Conservation (phyloP, 1,140 invertebrate genomes). For the Pygmarrhopalites habei region DNA sequence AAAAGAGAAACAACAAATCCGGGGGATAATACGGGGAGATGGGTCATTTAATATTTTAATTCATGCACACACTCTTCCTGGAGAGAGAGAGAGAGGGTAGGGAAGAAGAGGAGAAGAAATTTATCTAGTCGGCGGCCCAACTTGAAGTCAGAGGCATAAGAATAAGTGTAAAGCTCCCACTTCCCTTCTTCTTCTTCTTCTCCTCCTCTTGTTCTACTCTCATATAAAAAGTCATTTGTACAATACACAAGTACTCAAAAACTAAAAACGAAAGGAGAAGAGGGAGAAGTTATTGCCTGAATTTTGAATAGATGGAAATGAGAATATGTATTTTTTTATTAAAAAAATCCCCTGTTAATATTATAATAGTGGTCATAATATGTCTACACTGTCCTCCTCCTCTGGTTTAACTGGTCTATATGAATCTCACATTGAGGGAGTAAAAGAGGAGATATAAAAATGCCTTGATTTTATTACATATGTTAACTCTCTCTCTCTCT, state of each 20-base stretch:
- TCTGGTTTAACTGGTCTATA: too few species aligned
- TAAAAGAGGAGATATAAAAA: too few species aligned
- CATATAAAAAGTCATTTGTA: too few species aligned
- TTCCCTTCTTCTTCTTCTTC: too few species aligned
- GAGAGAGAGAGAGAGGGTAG: background rate
- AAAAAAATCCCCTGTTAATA: background rate
- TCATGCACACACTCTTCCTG: background rate
- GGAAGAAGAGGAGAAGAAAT: slow-evolving; percentile 8
- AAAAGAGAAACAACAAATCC: too few species aligned
- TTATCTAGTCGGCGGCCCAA: slow-evolving; percentile 15
- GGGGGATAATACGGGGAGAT: too few species aligned
- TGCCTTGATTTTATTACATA: too few species aligned
- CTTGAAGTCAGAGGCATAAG: too few species aligned
- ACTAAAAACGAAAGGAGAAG: background rate
- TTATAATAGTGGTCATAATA: background rate
- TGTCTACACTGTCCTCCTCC: background rate
- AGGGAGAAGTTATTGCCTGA: background rate
- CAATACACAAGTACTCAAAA: too few species aligned
- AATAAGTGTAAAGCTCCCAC: background rate
- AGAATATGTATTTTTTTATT: background rate
- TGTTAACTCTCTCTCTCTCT: too few species aligned
- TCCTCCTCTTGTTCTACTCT: too few species aligned
- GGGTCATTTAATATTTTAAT: slow-evolving; percentile 1
- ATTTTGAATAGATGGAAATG: background rate
- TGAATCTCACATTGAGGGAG: too few species aligned